Percentiles rank a stretch among this genome's conserved stretches.
These are phyloP conservation scores for Nipponia nippon DNA, from an alignment of 2,113 vertebrate species.

Conservation along the genomic window DNA sequence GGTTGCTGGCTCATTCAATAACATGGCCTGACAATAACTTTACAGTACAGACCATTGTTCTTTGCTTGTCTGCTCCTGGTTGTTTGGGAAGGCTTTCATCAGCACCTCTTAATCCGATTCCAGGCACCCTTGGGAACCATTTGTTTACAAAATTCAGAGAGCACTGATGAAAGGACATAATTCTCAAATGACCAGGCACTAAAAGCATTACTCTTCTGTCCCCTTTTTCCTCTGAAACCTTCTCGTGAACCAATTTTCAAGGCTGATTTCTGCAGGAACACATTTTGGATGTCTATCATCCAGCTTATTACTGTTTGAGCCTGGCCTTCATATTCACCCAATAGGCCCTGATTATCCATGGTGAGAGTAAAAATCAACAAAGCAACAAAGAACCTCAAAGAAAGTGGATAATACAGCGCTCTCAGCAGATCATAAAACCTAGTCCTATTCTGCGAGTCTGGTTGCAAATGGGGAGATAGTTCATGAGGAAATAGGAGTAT, in stretches of 20 bases:
- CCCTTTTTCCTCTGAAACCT: background rate
- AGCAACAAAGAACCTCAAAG: background rate
- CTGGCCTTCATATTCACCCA: background rate
- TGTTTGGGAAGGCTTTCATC: background rate
- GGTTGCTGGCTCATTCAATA: background rate
- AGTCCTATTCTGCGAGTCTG: background rate
- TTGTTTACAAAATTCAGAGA: background rate
- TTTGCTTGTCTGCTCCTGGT: background rate
- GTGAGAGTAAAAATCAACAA: background rate
- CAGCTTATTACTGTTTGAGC: background rate
- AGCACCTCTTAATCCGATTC: background rate
- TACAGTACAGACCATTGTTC: background rate
- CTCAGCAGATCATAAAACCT: background rate
- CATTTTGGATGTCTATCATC: background rate
- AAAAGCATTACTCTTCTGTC: background rate
- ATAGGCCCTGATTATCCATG: background rate
- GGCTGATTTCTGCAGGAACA: background rate
- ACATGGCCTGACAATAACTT: background rate
- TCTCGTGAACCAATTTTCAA: background rate
- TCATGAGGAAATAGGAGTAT: background rate
- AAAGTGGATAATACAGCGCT: background rate
- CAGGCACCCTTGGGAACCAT: background rate
- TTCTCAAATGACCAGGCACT: background rate
- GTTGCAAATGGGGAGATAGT: background rate
- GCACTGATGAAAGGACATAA: background rate